Base-by-base conservation (phyloP, 2,888 invertebrate genomes). In the Lepas anatifera region DNA sequence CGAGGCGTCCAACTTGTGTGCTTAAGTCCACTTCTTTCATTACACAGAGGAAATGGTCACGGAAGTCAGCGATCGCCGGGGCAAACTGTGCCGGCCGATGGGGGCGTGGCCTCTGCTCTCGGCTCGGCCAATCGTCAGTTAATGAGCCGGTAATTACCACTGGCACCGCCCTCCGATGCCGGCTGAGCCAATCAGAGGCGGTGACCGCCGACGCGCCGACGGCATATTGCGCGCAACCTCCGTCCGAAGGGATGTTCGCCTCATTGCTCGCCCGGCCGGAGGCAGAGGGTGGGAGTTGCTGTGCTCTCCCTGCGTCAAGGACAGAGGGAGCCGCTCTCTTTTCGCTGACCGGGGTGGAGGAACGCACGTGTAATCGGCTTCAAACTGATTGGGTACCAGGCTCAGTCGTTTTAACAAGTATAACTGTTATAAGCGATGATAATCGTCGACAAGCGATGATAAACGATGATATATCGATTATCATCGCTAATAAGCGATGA, bases 11-110 rank as follows among this genome's bases (percentile, higher is more conserved):
- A 58, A 58, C 35, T 58, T 58, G 58, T 58, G 58, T 58, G 58
- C 58, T 58, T 58, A 58, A 58, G 58, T 58, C 58, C 58, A 58
- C 58, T 58, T 58, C 58, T 58, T 58, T 58, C 58, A 58, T 58
- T 58, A 58, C 58, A 16, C 58, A 8, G 58, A 58, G 58, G 58
- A 58, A 58, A 58, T 58, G 58, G 58, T 32, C 58, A 10, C 58
- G 58, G 58, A 58, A 58, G 58, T 58, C 32, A 35, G 22, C 32
- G 58, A 58, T 58, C 32, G 58, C 58, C 58, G 32, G 29, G 18
- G 58, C 58, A 58, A 58, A 58, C 58, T 32, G 32, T 0, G 58
- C 32, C 58, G 32, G 32, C 4, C 18, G 22, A 10, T 1, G 58
- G 32, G 58, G 58, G 58, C 58, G 58, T 58, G 58, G 58, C 58